Percentiles rank a stretch among this genome's conserved stretches.
phyloP scores from a whole-genome alignment of 2,113 vertebrate species.

The Rhabdomys dilectus region DNA sequence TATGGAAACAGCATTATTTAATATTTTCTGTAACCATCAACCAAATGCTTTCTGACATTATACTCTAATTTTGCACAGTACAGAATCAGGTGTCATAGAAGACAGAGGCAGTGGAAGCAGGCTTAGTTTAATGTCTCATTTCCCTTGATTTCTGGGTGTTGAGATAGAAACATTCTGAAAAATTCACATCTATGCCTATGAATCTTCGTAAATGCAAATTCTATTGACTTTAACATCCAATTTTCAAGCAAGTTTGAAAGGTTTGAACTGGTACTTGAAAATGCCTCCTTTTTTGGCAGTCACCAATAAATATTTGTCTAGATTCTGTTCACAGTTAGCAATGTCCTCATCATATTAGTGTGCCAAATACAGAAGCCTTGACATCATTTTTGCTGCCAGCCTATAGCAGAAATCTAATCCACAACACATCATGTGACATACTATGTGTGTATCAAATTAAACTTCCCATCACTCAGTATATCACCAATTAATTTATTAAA shows the following conservation, averaged over 20 bases:
- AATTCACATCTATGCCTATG: conserved; percentile 60
- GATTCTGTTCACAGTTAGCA: conserved; percentile 15
- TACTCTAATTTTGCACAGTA: conserved; percentile 70
- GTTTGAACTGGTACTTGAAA: conserved; percentile 72
- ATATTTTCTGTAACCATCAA: conserved; percentile 72
- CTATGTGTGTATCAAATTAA: neutral
- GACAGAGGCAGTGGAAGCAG: conserved; percentile 61
- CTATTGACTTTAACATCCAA: conserved; percentile 70
- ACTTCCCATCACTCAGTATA: neutral
- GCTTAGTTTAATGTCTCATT: conserved; percentile 65
- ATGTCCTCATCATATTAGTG: neutral
- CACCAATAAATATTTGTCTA: conserved; percentile 68
- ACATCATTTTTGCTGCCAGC: neutral
- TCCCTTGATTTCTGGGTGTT: conserved; percentile 64
- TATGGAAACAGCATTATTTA: conserved; percentile 62
- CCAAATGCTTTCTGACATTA: conserved; percentile 77
- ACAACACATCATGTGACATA: neutral
- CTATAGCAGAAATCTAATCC: neutral
- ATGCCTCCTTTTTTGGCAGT: conserved; percentile 58
- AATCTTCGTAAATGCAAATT: conserved; percentile 76
- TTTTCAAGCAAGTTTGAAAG: conserved; percentile 67
- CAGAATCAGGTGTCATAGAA: conserved; percentile 71
- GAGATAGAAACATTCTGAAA: conserved; percentile 60
- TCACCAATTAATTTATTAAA: conserved; percentile 37
- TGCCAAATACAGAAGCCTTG: neutral